Percentiles rank a stretch among this genome's conserved stretches.
Evolutionary conservation across 1,140 invertebrate species (phyloP).

Genomic region (Drosophila tropicalis): DNA sequence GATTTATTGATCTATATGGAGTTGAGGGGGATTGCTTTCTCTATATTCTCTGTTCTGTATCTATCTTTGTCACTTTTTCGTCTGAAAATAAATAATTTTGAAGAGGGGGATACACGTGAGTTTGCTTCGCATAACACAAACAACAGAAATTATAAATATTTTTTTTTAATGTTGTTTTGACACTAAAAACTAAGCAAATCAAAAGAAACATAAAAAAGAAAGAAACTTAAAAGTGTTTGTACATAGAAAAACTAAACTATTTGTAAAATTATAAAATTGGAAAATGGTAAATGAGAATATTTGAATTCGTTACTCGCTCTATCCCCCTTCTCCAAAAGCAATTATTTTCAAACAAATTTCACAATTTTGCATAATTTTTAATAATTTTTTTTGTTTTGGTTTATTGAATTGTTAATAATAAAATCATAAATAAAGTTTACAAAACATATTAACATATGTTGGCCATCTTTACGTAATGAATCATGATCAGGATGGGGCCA

Average conservation of each 20-base stretch:
- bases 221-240: slow-evolving; percentile 33
- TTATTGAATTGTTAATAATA: slow-evolving; percentile 2
- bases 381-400: background rate
- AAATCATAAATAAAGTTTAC: slow-evolving; percentile 7
- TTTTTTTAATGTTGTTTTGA: slow-evolving; percentile 60
- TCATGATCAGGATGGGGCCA: background rate
- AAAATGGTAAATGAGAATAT: slow-evolving; percentile 9
- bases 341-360: slow-evolving; percentile 54
- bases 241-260: slow-evolving; percentile 7
- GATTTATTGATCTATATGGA: slow-evolving; percentile 14
- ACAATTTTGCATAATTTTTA: slow-evolving; percentile 17
- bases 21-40: slow-evolving; percentile 31
- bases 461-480: background rate
- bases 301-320: slow-evolving; percentile 11
- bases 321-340: slow-evolving; percentile 64
- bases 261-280: slow-evolving; percentile 11
- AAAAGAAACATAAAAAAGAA: slow-evolving; percentile 54
- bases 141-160: slow-evolving; percentile 69
- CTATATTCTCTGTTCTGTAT: slow-evolving; percentile 53
- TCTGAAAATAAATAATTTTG: slow-evolving; percentile 83
- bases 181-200: slow-evolving; percentile 73
- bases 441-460: background rate
- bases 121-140: slow-evolving; percentile 81
- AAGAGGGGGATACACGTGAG: slow-evolving; percentile 82
- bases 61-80: slow-evolving; percentile 65